These are phyloP conservation scores for Agrypnus murinus DNA, from an alignment of 2,888 invertebrate genomes.

Conservation along the genomic window DNA sequence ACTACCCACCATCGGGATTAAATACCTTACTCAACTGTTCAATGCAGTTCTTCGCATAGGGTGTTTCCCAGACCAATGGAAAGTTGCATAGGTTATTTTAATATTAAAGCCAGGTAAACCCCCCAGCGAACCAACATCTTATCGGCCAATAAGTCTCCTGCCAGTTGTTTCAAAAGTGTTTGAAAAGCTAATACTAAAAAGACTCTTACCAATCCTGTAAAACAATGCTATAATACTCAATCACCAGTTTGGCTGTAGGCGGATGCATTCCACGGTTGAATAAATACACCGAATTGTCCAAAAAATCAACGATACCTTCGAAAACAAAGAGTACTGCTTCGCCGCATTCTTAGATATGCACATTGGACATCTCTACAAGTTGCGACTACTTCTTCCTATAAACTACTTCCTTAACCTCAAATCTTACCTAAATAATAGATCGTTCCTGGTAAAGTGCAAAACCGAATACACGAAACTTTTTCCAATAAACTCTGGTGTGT, in stretches of 20 bases:
- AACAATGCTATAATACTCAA: conserved; percentile 22
- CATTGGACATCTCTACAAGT: too few relatives aligned
- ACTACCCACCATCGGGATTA: conserved; percentile 5
- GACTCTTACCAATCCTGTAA: conserved; percentile 13
- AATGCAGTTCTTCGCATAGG: conserved; percentile 5
- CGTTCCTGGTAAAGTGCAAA: neutral
- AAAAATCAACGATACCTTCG: too few relatives aligned
- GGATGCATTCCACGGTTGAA: conserved; percentile 14
- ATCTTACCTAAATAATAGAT: neutral
- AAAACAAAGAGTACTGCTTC: too few relatives aligned
- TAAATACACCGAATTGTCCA: conserved; percentile 18
- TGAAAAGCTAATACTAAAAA: conserved; percentile 21
- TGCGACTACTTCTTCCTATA: too few relatives aligned
- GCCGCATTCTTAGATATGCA: too few relatives aligned
- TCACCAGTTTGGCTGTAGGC: conserved; percentile 9
- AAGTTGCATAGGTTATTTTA: conserved; percentile 2
- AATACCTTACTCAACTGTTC: conserved; percentile 4
- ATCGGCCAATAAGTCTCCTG: conserved; percentile 8
- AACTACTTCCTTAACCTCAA: neutral
- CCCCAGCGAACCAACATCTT: neutral
- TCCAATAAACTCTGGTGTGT: neutral
- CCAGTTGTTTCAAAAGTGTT: conserved; percentile 15
- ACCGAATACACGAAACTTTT: neutral
- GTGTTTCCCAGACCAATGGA: conserved; percentile 15
- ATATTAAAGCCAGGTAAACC: conserved; percentile 18